A percentile compares a stretch with the other conserved stretches of the same genome.
These are phyloP conservation scores for Pheosia gnoma DNA, from an alignment of 2,888 invertebrate genomes.

Conservation along the genomic window DNA sequence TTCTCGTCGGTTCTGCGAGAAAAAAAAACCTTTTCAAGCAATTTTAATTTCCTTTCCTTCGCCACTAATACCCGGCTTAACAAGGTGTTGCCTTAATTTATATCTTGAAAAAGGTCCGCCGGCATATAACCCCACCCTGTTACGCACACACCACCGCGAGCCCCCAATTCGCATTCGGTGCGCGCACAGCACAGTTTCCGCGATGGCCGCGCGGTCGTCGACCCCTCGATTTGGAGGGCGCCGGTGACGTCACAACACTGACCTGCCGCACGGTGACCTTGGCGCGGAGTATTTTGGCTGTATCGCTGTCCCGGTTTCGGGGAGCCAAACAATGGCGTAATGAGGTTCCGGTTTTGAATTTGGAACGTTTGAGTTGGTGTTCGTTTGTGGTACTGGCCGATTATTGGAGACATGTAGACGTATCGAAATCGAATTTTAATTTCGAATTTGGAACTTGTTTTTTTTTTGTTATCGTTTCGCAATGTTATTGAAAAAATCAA, in stretches of 20 bases:
- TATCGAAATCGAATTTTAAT: conserved; percentile 3
- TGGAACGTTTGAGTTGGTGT: conserved; percentile 3
- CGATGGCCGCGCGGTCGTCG: conserved; percentile 74
- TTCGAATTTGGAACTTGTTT: background rate
- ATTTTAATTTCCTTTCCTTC: no score
- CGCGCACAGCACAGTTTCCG: conserved; percentile 81
- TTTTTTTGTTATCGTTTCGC: background rate
- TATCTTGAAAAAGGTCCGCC: conserved; percentile 11
- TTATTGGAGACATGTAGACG: background rate
- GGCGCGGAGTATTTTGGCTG: conserved; percentile 63
- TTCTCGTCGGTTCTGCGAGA: no score
- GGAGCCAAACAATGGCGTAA: conserved; percentile 5
- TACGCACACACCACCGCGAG: conserved; percentile 65
- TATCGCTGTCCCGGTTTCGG: conserved; percentile 47
- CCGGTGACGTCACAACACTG: conserved; percentile 77
- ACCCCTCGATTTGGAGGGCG: conserved; percentile 80
- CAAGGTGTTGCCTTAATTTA: background rate
- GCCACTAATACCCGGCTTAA: no score
- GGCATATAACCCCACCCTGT: conserved; percentile 36
- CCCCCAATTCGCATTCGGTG: conserved; percentile 81
- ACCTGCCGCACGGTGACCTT: conserved; percentile 80
- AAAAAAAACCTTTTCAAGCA: no score
- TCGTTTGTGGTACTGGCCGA: background rate
- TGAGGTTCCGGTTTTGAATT: conserved; percentile 5
- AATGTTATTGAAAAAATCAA: no score